phyloP scores from a whole-genome alignment of 2,797 vertebrate species.

The Alcedo quadribrachys region DNA sequence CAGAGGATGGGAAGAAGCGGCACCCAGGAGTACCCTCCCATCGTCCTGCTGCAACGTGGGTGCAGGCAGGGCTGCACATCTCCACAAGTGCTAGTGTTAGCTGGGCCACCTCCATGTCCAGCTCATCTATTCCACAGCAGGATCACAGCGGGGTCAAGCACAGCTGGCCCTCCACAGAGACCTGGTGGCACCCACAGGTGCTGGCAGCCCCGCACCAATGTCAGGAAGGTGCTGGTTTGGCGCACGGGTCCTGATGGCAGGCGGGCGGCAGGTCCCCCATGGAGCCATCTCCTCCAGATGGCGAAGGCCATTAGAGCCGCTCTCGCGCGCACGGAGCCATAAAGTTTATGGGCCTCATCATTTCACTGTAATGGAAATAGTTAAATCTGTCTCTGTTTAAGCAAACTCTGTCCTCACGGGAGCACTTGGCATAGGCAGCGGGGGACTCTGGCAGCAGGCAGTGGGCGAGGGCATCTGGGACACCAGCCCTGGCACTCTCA shows the following conservation, averaged over 20 bases:
- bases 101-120: not conserved
- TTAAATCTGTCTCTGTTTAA: constrained; percentile 75
- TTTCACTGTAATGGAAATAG: constrained; percentile 77
- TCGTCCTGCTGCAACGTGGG: accelerated
- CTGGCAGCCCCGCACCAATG: accelerated
- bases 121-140: not conserved
- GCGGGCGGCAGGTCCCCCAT: not conserved
- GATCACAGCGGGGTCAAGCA: accelerated
- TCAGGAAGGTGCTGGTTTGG: not conserved
- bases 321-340: constrained; percentile 47
- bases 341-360: constrained; percentile 78
- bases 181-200: accelerated
- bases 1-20: not conserved
- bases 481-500: not conserved
- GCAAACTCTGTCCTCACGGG: constrained; percentile 71
- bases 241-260: not conserved
- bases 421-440: not conserved
- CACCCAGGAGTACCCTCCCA: not conserved
- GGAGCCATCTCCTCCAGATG: constrained; percentile 73
- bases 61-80: not conserved
- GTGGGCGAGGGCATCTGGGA: not conserved
- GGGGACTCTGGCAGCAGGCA: not conserved
- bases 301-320: constrained; percentile 67
- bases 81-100: not conserved
- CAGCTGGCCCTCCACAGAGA: accelerated